phyloP scores from a whole-genome alignment of 2,797 vertebrate species.

The Enteromius thamalakanensis region DNA sequence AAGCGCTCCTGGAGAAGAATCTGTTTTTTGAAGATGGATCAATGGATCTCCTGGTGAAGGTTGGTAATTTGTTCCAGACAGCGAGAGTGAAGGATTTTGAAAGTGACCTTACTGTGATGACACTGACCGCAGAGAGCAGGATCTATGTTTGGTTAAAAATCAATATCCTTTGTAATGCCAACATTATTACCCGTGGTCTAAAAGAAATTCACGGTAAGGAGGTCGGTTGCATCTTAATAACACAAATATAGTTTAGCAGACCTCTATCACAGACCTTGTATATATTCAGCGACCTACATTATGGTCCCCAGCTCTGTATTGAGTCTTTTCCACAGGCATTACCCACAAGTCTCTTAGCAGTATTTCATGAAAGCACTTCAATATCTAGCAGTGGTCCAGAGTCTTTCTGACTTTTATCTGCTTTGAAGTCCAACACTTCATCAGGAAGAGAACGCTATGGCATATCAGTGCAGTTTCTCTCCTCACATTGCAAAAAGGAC shows the following conservation, averaged over 20 bases:
- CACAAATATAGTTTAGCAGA: neutral
- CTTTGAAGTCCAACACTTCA: conserved; percentile 44
- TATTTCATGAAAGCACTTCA: conserved; percentile 40
- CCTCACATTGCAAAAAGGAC: conserved; percentile 29
- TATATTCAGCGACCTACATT: conserved; percentile 14
- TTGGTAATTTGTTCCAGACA: conserved; percentile 41
- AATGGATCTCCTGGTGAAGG: conserved; percentile 32
- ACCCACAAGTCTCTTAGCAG: conserved; percentile 41
- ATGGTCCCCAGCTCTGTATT: neutral
- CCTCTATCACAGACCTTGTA: neutral
- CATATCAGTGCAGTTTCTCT: conserved; percentile 30
- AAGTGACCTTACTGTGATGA: conserved; percentile 33
- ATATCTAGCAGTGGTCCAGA: conserved; percentile 28
- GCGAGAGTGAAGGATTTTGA: conserved; percentile 20
- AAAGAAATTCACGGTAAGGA: neutral
- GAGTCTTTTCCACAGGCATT: conserved; percentile 9
- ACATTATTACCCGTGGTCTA: neutral
- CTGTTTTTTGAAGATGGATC: conserved; percentile 12
- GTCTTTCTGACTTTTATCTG: conserved; percentile 46
- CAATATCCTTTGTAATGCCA: neutral
- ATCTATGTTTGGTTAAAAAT: conserved; percentile 7
- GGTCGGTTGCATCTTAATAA: conserved; percentile 13
- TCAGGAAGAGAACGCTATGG: conserved; percentile 31
- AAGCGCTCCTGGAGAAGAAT: neutral
- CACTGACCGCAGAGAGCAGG: conserved; percentile 15